Evolutionary conservation across 2,797 vertebrate genomes (phyloP).

Genomic region (Lithobates pipiens): DNA sequence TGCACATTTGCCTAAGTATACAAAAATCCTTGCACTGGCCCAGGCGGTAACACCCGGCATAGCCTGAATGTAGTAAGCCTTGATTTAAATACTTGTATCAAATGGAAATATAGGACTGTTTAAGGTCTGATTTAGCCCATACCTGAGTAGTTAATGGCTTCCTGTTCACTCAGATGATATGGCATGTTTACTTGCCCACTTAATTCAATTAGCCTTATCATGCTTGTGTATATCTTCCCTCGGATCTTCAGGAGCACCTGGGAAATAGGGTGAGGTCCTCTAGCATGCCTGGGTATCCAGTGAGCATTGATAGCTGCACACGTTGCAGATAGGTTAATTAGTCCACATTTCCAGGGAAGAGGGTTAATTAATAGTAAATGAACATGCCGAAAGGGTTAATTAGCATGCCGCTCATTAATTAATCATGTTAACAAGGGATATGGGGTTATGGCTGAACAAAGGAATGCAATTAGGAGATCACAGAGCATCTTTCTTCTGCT

Average conservation of each 20-base stretch:
- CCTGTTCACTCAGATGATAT: no score
- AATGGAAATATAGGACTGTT: not conserved
- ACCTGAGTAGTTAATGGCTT: not conserved
- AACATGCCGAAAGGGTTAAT: conserved; percentile 47
- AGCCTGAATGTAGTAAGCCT: not conserved
- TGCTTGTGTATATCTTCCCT: not conserved
- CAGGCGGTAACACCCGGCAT: not conserved
- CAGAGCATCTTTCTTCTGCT: not conserved
- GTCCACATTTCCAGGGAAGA: conserved; percentile 9
- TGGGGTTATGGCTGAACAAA: conserved; percentile 14
- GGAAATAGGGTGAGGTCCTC: not conserved
- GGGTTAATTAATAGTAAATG: conserved; percentile 42
- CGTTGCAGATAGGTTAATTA: conserved; percentile 21
- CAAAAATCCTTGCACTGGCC: no score
- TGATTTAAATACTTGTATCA: not conserved
- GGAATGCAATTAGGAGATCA: conserved; percentile 27
- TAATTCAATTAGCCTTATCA: not conserved
- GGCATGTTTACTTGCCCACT: not conserved
- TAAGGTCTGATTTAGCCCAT: not conserved
- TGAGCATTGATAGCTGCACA: not conserved
- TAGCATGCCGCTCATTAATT: conserved; percentile 17
- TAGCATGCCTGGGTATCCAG: not conserved
- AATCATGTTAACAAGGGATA: conserved; percentile 34
- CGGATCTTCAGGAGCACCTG: not conserved
- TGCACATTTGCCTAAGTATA: no score